phyloP scores from a whole-genome alignment of 92 coral and sea anemone genomes.

The Virgularia gustaviana region DNA sequence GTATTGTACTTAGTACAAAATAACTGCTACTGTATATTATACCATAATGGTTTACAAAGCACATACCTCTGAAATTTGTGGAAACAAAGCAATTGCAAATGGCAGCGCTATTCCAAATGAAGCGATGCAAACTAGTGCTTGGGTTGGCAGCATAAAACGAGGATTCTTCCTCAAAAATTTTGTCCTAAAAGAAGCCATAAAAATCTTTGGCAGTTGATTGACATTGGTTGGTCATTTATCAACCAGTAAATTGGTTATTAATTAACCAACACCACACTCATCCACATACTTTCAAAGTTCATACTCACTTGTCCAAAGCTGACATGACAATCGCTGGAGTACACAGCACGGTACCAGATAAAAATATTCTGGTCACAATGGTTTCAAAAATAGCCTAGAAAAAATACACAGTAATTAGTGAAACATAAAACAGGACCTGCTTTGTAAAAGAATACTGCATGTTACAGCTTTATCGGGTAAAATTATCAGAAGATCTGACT shows the following conservation, averaged over 20 bases:
- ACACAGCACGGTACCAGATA: slow-evolving; percentile 77
- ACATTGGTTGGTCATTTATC: background rate
- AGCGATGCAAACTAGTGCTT: slow-evolving; percentile 75
- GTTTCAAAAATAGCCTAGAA: slow-evolving; percentile 93
- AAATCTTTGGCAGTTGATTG: background rate
- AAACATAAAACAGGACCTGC: no score
- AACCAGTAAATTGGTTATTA: no score
- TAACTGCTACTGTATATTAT: no score
- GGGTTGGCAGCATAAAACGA: slow-evolving; percentile 69
- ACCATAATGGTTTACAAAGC: background rate
- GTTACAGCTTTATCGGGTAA: no score
- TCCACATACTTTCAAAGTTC: no score
- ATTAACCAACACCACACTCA: no score
- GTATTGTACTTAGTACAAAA: background rate
- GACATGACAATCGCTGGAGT: slow-evolving; percentile 83
- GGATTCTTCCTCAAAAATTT: slow-evolving; percentile 75
- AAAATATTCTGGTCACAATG: slow-evolving; percentile 70
- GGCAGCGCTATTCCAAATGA: slow-evolving; percentile 88
- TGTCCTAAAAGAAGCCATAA: slow-evolving; percentile 47
- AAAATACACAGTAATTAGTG: background rate
- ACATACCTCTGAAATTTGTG: slow-evolving; percentile 81
- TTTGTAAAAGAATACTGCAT: no score
- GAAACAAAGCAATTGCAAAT: slow-evolving; percentile 87
- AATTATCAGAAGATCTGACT: background rate
- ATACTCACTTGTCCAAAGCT: slow-evolving; percentile 83